These are phyloP conservation scores for Petrophora chlorosata DNA, from an alignment of 2,888 invertebrate species.

Conservation along the genomic window DNA sequence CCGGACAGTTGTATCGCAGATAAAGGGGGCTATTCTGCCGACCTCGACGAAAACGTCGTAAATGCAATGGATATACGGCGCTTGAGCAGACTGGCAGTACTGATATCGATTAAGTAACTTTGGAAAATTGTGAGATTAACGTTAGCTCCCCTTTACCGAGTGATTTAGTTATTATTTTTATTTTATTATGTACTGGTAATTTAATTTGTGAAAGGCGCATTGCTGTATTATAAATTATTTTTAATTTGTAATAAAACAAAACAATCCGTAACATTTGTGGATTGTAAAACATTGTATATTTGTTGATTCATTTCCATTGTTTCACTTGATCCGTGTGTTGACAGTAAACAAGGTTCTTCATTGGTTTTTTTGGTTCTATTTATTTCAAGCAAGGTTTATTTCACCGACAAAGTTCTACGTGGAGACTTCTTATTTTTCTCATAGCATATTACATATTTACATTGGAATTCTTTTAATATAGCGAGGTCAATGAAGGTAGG, in stretches of 20 bases:
- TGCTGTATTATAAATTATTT: slow-evolving; percentile 40
- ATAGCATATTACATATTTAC: too few relatives aligned
- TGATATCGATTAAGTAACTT: background rate
- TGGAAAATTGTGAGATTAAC: slow-evolving; percentile 1
- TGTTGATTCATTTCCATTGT: slow-evolving; percentile 30
- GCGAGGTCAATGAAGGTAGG: too few relatives aligned
- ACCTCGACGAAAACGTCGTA: too few relatives aligned
- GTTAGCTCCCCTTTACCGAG: slow-evolving; percentile 32
- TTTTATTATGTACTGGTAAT: slow-evolving; percentile 38
- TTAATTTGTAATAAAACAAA: slow-evolving; percentile 36
- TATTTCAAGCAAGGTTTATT: too few relatives aligned
- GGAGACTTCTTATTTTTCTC: too few relatives aligned
- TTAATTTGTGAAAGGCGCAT: slow-evolving; percentile 38
- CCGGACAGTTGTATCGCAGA: too few relatives aligned
- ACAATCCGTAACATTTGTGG: slow-evolving; percentile 27
- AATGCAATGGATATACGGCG: too few relatives aligned
- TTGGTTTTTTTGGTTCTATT: too few relatives aligned
- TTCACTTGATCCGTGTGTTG: slow-evolving; percentile 5
- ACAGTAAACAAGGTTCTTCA: slow-evolving; percentile 1
- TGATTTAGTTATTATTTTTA: slow-evolving; percentile 38
- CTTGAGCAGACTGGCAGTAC: too few relatives aligned
- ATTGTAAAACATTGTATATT: slow-evolving; percentile 35
- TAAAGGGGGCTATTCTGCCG: too few relatives aligned
- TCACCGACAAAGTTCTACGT: too few relatives aligned
- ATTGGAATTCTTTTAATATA: too few relatives aligned